phyloP scores from a whole-genome alignment of 35 echinoderm and acorn worm species.

The Lytechinus variegatus region DNA sequence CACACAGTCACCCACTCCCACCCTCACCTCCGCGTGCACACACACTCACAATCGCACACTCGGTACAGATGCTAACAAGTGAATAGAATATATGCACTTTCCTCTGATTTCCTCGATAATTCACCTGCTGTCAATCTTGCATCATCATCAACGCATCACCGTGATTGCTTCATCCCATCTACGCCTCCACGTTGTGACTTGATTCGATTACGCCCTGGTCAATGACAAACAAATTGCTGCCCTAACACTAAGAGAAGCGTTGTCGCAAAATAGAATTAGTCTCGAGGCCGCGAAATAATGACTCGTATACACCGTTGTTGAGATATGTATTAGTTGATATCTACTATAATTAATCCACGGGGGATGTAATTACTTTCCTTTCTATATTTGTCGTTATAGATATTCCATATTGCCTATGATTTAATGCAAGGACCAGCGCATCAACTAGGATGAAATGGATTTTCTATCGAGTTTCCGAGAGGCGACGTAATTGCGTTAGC shows the following conservation, averaged over 20 bases:
- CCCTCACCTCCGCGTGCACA: too few relatives aligned
- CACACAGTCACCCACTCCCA: too few relatives aligned
- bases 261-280: not conserved
- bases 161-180: not conserved
- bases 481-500: not conserved
- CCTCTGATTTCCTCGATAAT: not conserved
- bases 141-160: not conserved
- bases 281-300: not conserved
- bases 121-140: not conserved
- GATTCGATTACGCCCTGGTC: not conserved
- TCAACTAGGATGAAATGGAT: not conserved
- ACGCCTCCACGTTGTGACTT: not conserved
- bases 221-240: not conserved
- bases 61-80: too few relatives aligned
- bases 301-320: not conserved
- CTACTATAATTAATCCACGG: not conserved
- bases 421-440: not conserved
- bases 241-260: not conserved
- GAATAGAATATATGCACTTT: too few relatives aligned
- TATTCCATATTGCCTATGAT: not conserved
- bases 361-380: not conserved
- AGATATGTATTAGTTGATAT: not conserved
- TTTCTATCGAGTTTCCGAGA: not conserved
- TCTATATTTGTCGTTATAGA: not conserved
- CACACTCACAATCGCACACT: too few relatives aligned